Base-by-base conservation (phyloP, 2,797 vertebrate genomes). In the Melanogrammus aeglefinus region DNA sequence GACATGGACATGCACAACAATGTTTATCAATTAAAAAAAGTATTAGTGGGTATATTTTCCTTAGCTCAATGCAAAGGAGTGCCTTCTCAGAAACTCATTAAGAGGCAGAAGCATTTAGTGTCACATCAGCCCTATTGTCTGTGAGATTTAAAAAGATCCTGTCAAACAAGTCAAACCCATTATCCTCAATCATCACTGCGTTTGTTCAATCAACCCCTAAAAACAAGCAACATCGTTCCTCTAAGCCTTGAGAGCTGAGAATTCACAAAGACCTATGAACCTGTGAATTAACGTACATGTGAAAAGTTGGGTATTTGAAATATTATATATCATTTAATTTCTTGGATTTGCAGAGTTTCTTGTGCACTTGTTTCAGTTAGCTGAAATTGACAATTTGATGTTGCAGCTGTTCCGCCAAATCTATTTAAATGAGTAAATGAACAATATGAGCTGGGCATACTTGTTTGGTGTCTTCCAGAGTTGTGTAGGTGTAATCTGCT, bases 401-500 rank as follows among this genome's bases (percentile, higher is more conserved):
- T 63, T 63, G 57, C 57, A n/a, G 57, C 57, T 63, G 6, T 8
- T 24, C n/a, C 5, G 57, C 16, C 6, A 63, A 10, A 21, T 24
- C n/a, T 24, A 24, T 63, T 24, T 10, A 63, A 18, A 24, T 24
- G 57, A n/a, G 57, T 63, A 21, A 18, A 63, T 63, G 57, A 24
- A 24, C 21, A 21, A 18, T 63, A 6, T 8, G 57, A 24, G 57
- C 21, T 10, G 57, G n/a, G 7, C 57, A 82, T 90, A 97, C 97
- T 96, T 96, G 89, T 73, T 93, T 94, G 57, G 95, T 91, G 41
- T 97, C 96, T 82, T 96, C 92, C 86, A 99, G 90, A 0, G 92
- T 97, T 13, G 96, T 96, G 91, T 99, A 99, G 83, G 88, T 94
- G 92, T 96, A 96, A 6, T 86, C 57, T 0, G 96, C 94, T 0